Evolutionary conservation across 2,888 invertebrate genomes (phyloP), one percentile per base, ranked within the genome.

Genomic region (Venusia cambrica): DNA sequence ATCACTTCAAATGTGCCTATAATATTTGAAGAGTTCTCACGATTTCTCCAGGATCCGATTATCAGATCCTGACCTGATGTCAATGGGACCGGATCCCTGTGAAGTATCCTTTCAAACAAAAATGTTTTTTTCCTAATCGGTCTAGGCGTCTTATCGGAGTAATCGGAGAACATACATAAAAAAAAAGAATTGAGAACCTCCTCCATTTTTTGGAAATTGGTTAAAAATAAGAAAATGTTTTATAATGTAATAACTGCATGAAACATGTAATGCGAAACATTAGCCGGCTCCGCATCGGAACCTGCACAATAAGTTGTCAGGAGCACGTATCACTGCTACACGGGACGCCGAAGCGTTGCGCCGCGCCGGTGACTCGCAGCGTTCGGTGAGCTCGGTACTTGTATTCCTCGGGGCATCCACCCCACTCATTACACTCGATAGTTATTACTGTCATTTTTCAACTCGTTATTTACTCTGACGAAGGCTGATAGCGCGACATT

Each of bases 381-480:
- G 81, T 83, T 84, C 83, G 85, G 83, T 70, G 65, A 54, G 52
- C 46, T 26, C 62, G 50, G 51, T 54, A 62, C 78, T 70, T 73
- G 77, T 81, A 83, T 80, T 78, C 85, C 85, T 77, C 51, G 45
- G 85, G 85, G 85, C 76, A 77, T 84, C 72, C 79, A 62, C 85
- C 87, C 87, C 71, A 77, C 75, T 84, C 87, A 85, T 85, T 85
- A 85, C 71, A 71, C 75, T 73, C 72, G 62, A 83, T 84, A 85
- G 87, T 85, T 85, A 87, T 87, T 84, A 77, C 87, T 77, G 84
- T 81, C 84, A 87, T 87, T 85, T 87, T 87, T 85, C 87, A 87
- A 85, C 85, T 87, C 81, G 84, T 85, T 87, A 85, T 85, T 87
- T 85, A 85, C 83, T 81, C 80, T 78, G 83, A 77, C 71, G 59